Conservation (phyloP, 2,113 vertebrate species). For the Macaca nemestrina region DNA sequence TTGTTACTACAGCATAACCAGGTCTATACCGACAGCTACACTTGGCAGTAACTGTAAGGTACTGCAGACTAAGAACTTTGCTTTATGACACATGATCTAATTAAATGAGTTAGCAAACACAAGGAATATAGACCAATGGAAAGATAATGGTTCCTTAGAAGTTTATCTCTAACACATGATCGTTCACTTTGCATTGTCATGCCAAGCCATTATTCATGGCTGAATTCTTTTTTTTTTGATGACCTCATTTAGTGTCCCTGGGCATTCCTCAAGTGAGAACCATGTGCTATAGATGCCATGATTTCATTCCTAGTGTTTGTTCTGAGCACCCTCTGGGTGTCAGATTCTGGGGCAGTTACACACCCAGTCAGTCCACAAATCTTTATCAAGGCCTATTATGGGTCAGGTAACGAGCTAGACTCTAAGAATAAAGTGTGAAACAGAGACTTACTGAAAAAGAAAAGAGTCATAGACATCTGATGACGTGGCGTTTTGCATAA, state of each 20-base stretch:
- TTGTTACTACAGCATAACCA: background rate
- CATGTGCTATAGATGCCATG: fast-evolving
- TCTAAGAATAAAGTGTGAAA: background rate
- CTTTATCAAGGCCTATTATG: background rate
- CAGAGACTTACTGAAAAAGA: background rate
- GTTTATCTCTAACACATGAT: no score
- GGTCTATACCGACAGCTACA: background rate
- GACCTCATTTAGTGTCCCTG: background rate
- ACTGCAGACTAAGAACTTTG: no score
- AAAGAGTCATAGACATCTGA: background rate
- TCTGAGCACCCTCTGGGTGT: no score
- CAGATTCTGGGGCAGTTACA: background rate
- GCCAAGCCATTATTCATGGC: background rate
- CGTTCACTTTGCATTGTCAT: background rate
- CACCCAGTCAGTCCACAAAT: background rate
- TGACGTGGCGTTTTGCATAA: background rate
- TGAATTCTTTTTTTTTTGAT: background rate
- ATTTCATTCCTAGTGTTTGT: background rate
- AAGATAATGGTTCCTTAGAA: no score
- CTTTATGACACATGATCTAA: background rate
- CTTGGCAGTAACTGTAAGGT: background rate
- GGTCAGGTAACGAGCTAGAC: background rate
- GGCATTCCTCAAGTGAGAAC: background rate
- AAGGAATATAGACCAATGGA: background rate
- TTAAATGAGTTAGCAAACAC: background rate